Evolutionary conservation across 2,113 vertebrate species (phyloP), one percentile per base, ranked within the genome.

Genomic region (Silurus asotus): DNA sequence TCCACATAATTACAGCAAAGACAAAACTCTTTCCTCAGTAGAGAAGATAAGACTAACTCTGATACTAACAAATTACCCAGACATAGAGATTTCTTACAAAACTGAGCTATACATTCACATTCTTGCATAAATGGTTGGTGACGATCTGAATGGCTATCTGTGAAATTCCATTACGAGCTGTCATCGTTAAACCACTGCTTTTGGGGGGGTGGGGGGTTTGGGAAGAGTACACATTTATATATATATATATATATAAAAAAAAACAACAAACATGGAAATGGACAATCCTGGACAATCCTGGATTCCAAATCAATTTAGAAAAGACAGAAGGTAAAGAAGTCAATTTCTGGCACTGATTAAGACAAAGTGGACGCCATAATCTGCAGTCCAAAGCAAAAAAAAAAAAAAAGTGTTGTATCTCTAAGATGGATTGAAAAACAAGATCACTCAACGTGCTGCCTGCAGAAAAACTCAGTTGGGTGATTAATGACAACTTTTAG

Each of bases 401-500:
- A 17, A 75, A 59, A 23, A 6, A 65, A 45, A 37, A 37, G 37
- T 37, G 61, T 49, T 51, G n/a, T 20, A 61, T 59, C n/a, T 58
- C 48, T 25, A 23, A n/a, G 14, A 45, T 25, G 5, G 20, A 58
- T 8, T 48, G 37, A 62, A 25, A 28, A 59, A 8, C 15, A 8
- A 58, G 4, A 28, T 56, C 20, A 67, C 61, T 28, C 59, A 25
- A 81, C 25, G 59, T 65, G n/a, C 6, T 74, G 72, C 56, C 65
- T 77, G 72, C 83, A 61, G 51, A 85, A 53, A 53, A 81, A 28
- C 55, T 45, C n/a, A 62, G 65, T 11, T 51, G 45, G 59, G 23
- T 81, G 78, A 81, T 81, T 81, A 74, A 74, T 62, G 67, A 53
- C 15, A 51, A 74, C 61, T 74, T 86, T n/a, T 78, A 72, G 65